Conservation (phyloP, 1,140 invertebrate species). For the Bicyclus anynana region DNA sequence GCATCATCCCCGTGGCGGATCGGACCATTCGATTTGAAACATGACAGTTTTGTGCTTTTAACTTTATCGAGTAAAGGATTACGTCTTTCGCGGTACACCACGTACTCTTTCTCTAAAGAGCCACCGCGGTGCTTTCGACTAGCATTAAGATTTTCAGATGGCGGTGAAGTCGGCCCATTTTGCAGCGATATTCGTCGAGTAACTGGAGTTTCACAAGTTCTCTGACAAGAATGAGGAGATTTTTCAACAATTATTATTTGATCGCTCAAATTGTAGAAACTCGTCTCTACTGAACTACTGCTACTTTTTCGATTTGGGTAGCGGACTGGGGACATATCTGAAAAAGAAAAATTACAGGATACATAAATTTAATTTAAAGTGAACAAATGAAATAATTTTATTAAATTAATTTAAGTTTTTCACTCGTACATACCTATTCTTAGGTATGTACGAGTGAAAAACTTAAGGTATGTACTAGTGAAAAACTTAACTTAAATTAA, state of each 20-base stretch:
- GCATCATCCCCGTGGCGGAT: constrained; percentile 70
- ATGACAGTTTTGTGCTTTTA: constrained; percentile 83
- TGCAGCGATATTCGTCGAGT: constrained; percentile 68
- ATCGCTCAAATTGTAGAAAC: constrained; percentile 82
- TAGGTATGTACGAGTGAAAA: too few relatives aligned
- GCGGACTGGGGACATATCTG: constrained; percentile 83
- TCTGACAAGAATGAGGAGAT: constrained; percentile 66
- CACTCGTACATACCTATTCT: too few relatives aligned
- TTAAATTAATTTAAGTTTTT: too few relatives aligned
- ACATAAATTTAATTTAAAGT: neutral
- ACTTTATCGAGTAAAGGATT: constrained; percentile 84
- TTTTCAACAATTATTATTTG: constrained; percentile 78
- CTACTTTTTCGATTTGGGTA: constrained; percentile 82
- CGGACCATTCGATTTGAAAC: constrained; percentile 79
- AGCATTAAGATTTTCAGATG: constrained; percentile 44
- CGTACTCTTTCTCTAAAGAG: constrained; percentile 74
- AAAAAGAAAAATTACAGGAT: constrained; percentile 41
- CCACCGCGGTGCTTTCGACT: constrained; percentile 72
- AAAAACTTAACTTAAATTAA: too few relatives aligned
- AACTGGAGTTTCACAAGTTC: constrained; percentile 55
- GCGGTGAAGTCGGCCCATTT: constrained; percentile 61
- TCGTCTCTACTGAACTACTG: constrained; percentile 82
- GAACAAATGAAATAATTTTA: constrained; percentile 39
- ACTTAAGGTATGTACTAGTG: too few relatives aligned
- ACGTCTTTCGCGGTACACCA: constrained; percentile 79